phyloP scores from a whole-genome alignment of 2,113 vertebrate genomes.

The Peromyscus californicus region DNA sequence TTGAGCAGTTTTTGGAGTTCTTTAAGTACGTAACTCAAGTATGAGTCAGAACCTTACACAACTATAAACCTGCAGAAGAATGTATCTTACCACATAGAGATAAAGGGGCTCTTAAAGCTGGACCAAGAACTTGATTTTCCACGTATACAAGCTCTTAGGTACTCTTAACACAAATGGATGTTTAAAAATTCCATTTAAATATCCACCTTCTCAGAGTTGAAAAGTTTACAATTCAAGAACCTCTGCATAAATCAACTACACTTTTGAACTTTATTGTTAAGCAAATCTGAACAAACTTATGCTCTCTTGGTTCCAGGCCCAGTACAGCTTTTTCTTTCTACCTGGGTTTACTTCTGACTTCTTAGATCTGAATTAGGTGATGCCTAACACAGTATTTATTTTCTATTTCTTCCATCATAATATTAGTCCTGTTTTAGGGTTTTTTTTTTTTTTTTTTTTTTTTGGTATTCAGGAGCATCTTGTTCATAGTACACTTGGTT shows the following conservation, averaged over 20 bases:
- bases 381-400: background rate
- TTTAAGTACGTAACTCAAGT: constrained; percentile 15
- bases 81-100: constrained; percentile 16
- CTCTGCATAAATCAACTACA: constrained; percentile 26
- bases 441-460: background rate
- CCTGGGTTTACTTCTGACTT: background rate
- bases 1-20: background rate
- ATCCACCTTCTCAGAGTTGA: constrained; percentile 51
- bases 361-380: background rate
- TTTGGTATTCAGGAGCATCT: background rate
- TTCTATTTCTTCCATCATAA: background rate
- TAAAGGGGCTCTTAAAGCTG: constrained; percentile 16
- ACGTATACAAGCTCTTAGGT: constrained; percentile 41
- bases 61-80: constrained; percentile 1
- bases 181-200: constrained; percentile 46
- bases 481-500: background rate
- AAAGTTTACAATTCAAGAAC: constrained; percentile 24
- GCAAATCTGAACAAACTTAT: background rate
- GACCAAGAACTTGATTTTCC: constrained; percentile 6
- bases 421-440: background rate
- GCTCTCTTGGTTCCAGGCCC: background rate
- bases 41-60: constrained; percentile 15
- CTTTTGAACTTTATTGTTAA: background rate
- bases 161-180: constrained; percentile 11
- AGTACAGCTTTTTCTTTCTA: background rate